Evolutionary conservation across 2,797 vertebrate genomes (phyloP), one percentile per base, ranked within the genome.

Genomic region (Rousettus madagascariensis): DNA sequence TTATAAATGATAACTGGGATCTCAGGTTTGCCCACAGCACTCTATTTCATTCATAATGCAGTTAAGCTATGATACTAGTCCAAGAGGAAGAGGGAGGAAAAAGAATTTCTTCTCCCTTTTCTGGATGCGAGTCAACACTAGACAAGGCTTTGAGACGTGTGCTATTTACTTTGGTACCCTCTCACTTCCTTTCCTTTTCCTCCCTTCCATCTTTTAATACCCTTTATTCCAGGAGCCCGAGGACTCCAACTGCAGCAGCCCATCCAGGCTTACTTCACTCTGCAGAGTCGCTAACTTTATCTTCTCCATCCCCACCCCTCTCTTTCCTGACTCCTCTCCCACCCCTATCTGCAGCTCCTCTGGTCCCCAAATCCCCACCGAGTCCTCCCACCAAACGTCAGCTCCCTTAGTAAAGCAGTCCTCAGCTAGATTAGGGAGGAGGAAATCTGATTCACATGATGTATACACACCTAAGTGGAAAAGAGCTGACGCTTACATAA

Each of bases 131-230:
- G 78, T 55, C 66, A 83, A 68, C 55, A 49, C 57, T 22, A 86
- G 51, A 80, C 79, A 83, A 74, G 86, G 49, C 57, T 92, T 75
- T 91, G 90, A 95, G 93, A 86, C 33, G 15, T 46, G 30, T 82
- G 38, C 26, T 87, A 3, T 86, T 90, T 61, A 28, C 30, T 53
- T 61, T 43, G 83, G 63, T 83, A 38, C 6, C 22, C 10, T 75
- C 61, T 86, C 4, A 43, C 10, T 88, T 86, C 33, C 85, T 82
- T 61, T 57, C 53, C 30, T n/a, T 77, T 71, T 59, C 79, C 26
- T 68, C 20, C 20, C 5, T 68, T 65, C 77, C 7, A 17, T 57
- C 53, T 88, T 88, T 38, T 33, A n/a, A 53, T 7, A 20, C 46
- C 36, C 38, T 75, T 83, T 72, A 46, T n/a, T 38, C 26, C 6